Evolutionary conservation across 1,140 invertebrate species (phyloP).

Genomic region (Phymorhynchus buccinoides): DNA sequence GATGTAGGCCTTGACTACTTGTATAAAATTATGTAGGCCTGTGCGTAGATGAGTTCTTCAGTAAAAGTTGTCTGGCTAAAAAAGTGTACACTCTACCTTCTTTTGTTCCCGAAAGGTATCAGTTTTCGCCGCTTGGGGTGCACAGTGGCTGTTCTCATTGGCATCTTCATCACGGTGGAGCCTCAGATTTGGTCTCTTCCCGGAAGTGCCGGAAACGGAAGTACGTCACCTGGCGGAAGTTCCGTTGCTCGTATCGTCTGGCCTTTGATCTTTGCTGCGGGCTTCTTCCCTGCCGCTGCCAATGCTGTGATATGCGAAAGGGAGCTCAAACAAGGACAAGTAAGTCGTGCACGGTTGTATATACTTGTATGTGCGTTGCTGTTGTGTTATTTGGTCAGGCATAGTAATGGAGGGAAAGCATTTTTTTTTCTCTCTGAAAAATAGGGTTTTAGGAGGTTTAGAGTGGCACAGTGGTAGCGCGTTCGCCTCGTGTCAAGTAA

Average conservation of each 20-base stretch:
- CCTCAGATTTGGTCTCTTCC: conserved; percentile 55
- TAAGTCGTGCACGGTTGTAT: conserved; percentile 24
- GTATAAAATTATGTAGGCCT: too few species aligned
- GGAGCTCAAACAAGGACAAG: conserved; percentile 51
- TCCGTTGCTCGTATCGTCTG: conserved; percentile 47
- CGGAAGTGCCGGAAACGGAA: conserved; percentile 30
- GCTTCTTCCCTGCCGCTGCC: conserved; percentile 51
- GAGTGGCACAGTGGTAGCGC: too few species aligned
- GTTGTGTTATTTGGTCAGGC: background rate
- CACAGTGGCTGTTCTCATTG: conserved; percentile 48
- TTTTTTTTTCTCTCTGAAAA: too few species aligned
- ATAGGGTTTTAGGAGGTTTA: too few species aligned
- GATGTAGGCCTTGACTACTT: too few species aligned
- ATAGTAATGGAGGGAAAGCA: too few species aligned
- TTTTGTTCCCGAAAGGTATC: conserved; percentile 40
- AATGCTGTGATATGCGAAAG: conserved; percentile 54
- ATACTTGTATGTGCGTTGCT: background rate
- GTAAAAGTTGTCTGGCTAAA: too few species aligned
- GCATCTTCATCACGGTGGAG: conserved; percentile 54
- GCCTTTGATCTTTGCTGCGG: conserved; percentile 55
- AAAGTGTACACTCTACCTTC: too few species aligned
- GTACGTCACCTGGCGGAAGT: background rate
- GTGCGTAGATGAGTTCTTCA: too few species aligned
- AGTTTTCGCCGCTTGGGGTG: conserved; percentile 46
- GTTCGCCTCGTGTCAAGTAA: too few species aligned